A percentile compares a stretch with the other conserved stretches of the same genome.
Evolutionary conservation across 2,797 vertebrate species (phyloP).

Genomic region (Chrysocyon brachyurus): DNA sequence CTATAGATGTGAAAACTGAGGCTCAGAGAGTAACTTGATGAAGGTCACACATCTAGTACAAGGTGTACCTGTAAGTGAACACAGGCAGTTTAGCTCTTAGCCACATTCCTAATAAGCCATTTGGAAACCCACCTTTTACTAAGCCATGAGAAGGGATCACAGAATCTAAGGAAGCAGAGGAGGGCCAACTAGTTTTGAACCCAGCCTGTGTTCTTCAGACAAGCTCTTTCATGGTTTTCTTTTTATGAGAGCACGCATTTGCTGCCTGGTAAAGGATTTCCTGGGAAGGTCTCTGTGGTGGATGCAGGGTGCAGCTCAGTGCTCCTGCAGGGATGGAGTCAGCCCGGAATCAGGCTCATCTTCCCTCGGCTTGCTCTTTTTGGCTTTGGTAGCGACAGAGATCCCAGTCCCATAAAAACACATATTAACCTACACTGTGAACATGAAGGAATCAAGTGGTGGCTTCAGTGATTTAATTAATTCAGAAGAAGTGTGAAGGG

Average conservation of each 20-base stretch:
- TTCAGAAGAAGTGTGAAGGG: slow-evolving; percentile 63
- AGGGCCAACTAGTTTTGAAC: background rate
- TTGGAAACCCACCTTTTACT: background rate
- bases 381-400: background rate
- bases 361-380: slow-evolving; percentile 8
- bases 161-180: slow-evolving; percentile 10
- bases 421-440: slow-evolving; percentile 70
- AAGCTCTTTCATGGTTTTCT: background rate
- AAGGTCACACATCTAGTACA: background rate
- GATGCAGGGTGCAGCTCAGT: background rate
- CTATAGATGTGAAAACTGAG: background rate
- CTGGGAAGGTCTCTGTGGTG: background rate
- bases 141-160: background rate
- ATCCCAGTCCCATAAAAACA: slow-evolving; percentile 62
- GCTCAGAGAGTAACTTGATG: background rate
- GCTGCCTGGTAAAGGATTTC: background rate
- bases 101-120: background rate
- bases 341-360: background rate
- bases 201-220: background rate
- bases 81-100: background rate
- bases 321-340: background rate
- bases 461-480: background rate
- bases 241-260: background rate
- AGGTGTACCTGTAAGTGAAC: background rate
- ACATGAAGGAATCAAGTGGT: slow-evolving; percentile 77